Percentiles rank a stretch among this genome's conserved stretches.
Conservation (phyloP, 2,113 vertebrate species). For the Vombatus ursinus region DNA sequence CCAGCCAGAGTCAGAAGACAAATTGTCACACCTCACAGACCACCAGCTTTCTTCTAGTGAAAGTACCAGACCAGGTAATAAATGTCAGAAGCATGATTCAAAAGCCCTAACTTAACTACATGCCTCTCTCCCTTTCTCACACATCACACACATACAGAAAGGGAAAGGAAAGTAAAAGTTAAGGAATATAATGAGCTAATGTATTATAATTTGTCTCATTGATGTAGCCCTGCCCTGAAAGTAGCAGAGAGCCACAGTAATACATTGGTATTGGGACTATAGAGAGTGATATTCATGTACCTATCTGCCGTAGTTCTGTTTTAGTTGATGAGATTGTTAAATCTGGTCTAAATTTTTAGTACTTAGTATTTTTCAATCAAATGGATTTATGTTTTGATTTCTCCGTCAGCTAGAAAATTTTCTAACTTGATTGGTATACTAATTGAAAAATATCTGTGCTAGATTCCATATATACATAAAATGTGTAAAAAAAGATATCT, state of each 20-base stretch:
- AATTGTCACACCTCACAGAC: conserved; percentile 87
- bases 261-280: not conserved
- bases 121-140: not conserved
- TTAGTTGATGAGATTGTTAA: not conserved
- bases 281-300: not conserved
- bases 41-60: conserved; percentile 89
- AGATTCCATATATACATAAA: not conserved
- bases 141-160: not conserved
- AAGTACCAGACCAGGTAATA: conserved; percentile 89
- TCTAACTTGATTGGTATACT: not conserved
- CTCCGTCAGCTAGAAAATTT: not conserved
- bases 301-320: not conserved
- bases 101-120: not conserved
- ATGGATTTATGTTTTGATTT: not conserved
- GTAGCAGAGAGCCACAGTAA: not conserved
- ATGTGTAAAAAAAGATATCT: not conserved
- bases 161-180: not conserved
- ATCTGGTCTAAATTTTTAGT: not conserved
- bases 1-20: conserved; percentile 86
- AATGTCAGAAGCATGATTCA: not conserved
- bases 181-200: not conserved
- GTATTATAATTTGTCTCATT: not conserved
- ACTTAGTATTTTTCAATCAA: not conserved
- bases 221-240: not conserved
- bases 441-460: not conserved